These are phyloP conservation scores for Eubasilissa splendida DNA, from an alignment of 2,888 invertebrate species.

Conservation along the genomic window DNA sequence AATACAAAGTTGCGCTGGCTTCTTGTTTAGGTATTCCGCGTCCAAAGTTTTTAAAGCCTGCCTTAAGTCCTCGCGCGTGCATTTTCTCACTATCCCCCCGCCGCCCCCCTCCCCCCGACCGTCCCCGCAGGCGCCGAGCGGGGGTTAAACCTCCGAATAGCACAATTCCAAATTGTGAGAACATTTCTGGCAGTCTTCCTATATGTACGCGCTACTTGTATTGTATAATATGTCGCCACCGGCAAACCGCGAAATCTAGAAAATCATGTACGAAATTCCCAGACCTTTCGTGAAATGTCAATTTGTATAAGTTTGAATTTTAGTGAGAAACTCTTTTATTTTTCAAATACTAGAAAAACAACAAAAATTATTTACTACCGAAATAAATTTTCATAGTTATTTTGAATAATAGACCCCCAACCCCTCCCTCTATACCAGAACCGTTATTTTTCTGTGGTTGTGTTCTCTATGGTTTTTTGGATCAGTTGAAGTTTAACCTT, in stretches of 20 bases:
- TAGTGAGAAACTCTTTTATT: too few relatives aligned
- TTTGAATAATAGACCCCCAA: too few relatives aligned
- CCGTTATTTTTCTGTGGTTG: too few relatives aligned
- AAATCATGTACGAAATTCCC: too few relatives aligned
- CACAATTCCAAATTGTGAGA: conserved; percentile 40
- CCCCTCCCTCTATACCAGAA: too few relatives aligned
- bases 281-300: too few relatives aligned
- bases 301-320: too few relatives aligned
- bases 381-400: too few relatives aligned
- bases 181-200: neutral
- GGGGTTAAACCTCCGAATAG: conserved; percentile 49
- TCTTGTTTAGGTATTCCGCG: conserved; percentile 17
- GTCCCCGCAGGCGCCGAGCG: neutral
- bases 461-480: too few relatives aligned
- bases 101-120: conserved; percentile 4
- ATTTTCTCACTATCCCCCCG: conserved; percentile 21
- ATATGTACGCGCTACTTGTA: neutral
- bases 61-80: conserved; percentile 34
- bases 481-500: too few relatives aligned
- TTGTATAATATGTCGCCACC: neutral
- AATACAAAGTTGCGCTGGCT: conserved; percentile 2
- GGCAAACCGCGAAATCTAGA: neutral
- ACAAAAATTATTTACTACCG: too few relatives aligned
- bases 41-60: conserved; percentile 31
- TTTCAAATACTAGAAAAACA: too few relatives aligned